Percentiles rank a stretch among this genome's conserved stretches.
Conservation (phyloP, 1,140 invertebrate genomes). For the Rhopalosiphum maidis region DNA sequence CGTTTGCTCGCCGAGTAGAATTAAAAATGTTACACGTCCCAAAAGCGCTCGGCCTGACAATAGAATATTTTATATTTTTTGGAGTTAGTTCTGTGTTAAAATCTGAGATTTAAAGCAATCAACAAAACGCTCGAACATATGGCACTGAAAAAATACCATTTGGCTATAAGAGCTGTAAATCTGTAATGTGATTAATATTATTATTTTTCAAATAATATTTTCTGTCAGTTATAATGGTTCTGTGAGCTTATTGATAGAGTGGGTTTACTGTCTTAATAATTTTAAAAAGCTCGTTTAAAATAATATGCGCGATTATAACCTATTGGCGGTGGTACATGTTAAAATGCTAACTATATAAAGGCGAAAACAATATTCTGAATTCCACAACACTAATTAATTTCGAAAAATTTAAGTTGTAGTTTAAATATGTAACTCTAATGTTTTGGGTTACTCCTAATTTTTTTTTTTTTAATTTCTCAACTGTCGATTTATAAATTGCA, state of each 20-base stretch:
- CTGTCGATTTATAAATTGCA: too few species aligned
- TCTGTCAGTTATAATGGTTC: not conserved
- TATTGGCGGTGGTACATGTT: too few species aligned
- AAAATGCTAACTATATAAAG: too few species aligned
- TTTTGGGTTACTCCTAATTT: too few species aligned
- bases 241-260: not conserved
- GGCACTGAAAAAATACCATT: not conserved
- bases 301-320: too few species aligned
- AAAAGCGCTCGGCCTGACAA: not conserved
- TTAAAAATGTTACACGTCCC: not conserved
- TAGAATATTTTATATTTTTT: conserved; percentile 2
- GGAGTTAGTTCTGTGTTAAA: not conserved
- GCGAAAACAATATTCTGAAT: too few species aligned
- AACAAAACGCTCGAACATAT: not conserved
- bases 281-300: too few species aligned
- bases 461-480: too few species aligned
- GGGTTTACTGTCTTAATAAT: not conserved
- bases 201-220: not conserved
- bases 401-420: too few species aligned
- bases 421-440: too few species aligned
- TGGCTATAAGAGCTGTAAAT: not conserved
- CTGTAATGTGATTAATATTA: not conserved
- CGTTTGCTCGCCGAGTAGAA: not conserved
- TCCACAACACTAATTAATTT: too few species aligned
- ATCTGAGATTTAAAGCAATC: not conserved